Evolutionary conservation across 2,797 vertebrate genomes (phyloP), one percentile per base, ranked within the genome.

Genomic region (Thripadectes ignobilis): DNA sequence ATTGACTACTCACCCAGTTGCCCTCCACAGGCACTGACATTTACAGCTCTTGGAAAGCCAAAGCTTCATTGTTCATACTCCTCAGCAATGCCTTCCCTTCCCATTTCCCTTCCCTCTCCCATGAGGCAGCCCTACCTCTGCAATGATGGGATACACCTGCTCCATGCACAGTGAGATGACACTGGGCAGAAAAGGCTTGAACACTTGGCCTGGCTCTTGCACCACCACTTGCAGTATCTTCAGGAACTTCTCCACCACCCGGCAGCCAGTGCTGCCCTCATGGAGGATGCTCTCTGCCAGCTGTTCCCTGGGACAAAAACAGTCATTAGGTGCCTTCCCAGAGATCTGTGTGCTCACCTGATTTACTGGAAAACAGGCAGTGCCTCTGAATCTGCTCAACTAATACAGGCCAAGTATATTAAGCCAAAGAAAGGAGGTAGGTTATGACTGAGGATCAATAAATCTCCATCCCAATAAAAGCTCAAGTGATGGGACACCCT

Each of bases 81-180:
- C 27, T 14, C 45, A 62, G 77, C 69, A 43, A 43, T 4, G 6
- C 62, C 14, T 26, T 41, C 58, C 41, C 24, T 15, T 29, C 34
- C 71, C 71, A 0, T 36, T 20, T 24, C 34, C 26, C 15, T 6
- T 7, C 48, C 63, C 46, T 14, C 5, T 26, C 0, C 0, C 3
- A 18, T 5, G 22, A 73, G 23, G 5, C 15, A 71, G 32, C 9
- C 95, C 76, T 97, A 99, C 99, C 99, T 99, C 99, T 2, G 99
- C 98, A 48, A 99, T 98, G 71, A 99, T 98, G 26, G 99, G 99
- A 86, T 99, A 99, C 85, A 99, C 98, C 97, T 99, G 99, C 97
- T 99, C 99, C 99, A 99, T 99, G 98, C 99, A 99, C 88, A 99
- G 98, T 7, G 99, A 98, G 87, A 99, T 99, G 98, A 99, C 99